Evolutionary conservation across 2,888 invertebrate species (phyloP), one percentile per base, ranked within the genome.

Genomic region (Agonum fuliginosum): DNA sequence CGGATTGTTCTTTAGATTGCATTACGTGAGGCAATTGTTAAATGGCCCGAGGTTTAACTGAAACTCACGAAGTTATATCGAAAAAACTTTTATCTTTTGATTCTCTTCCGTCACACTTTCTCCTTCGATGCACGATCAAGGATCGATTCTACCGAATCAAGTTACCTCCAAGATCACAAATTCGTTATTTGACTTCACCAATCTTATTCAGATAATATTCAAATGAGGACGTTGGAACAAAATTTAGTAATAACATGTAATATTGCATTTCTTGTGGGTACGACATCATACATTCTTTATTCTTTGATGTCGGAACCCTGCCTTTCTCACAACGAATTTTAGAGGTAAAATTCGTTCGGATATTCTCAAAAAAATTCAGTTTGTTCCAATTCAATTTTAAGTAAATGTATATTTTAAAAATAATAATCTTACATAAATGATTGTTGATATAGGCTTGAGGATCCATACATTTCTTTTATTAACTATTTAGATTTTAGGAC

Each of bases 21-120:
- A 34, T 71, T 71, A 71, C 71, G 71, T 71, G 71, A 22, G 51
- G 48, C 71, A 71, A 71, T 71, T 71, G 71, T 71, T 71, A 71
- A 71, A 71, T 51, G 48, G 27, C 46, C 46, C 46, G 70, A 48
- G 71, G 27, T 48, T 71, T 71, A 71, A 71, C 43, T 48, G 51
- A 51, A 71, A 48, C 34, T 71, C 71, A 5, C n/a, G 22, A 71
- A 71, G 51, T 71, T 71, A 71, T 71, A 71, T 71, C 71, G 71
- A 71, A 71, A 71, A 54, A 71, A 71, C 19, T 71, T 71, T 71
- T 71, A 71, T 71, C 71, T 71, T 71, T 70, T 70, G 70, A 70
- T 70, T 70, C 46, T 43, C 46, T 70, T 71, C 71, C 27, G 71
- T 30, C 43, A 71, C 30, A 54, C 51, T 71, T 71, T 71, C 71